Base-by-base conservation (phyloP, 2,113 vertebrate species). In the Pogonocichla stellata region DNA sequence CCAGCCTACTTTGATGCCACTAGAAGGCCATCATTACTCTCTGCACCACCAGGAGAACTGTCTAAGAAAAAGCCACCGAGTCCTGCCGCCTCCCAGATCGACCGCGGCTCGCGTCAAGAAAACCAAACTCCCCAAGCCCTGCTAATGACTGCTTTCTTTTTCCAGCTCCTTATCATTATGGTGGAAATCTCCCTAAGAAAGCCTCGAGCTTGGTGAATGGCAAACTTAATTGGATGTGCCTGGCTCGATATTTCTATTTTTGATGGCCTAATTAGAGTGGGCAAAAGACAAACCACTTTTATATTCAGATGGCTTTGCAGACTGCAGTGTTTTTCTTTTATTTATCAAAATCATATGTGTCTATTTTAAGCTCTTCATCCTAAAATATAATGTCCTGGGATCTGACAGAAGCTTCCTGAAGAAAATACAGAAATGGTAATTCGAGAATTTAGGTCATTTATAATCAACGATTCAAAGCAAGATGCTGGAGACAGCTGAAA, bases 171-270 rank as follows among this genome's bases (percentile, higher is more conserved):
- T 92, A 61, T 94, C 61, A 92, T 97, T 92, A 96, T 47, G 72
- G 75, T 47, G 72, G 72, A 33, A 78, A 38, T 53, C 29, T 90
- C 60, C 11, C 2, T 34, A 87, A 79, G 71, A 73, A 95, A 95
- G 38, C 54, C 84, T 90, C 42, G 77, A 90, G 65, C 58, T 13
- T 53, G n/a, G 88, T 53, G 65, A 79, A 95, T 47, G 53, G 69
- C n/a, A 94, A 79, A 84, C 50, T 81, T 86, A 80, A 90, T 83
- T 97, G 86, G 80, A 26, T 50, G 42, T 86, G 75, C 60, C n/a
- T 6, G 71, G 62, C 57, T 93, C 26, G 86, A 75, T 94, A 90
- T 57, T 92, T 94, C 96, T 97, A 96, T 95, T 96, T 96, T 92
- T 65, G 93, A 64, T 86, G 38, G 64, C 22, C 56, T 95, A 96